A percentile compares a stretch with the other conserved stretches of the same genome.
phyloP scores from a whole-genome alignment of 2,797 vertebrate genomes.

The Apogon talboti region DNA sequence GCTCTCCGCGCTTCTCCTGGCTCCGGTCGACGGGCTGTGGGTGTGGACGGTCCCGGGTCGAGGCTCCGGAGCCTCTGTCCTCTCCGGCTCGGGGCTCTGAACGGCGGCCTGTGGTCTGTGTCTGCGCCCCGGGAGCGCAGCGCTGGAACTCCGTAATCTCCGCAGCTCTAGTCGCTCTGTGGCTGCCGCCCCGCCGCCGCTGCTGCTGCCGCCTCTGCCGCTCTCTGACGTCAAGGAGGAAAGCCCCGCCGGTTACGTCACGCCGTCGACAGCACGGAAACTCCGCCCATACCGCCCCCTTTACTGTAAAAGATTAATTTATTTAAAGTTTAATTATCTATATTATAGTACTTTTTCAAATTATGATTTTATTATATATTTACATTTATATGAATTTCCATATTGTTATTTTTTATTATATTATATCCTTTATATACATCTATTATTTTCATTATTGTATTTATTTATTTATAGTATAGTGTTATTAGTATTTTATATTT shows the following conservation, averaged over 20 bases:
- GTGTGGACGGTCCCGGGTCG: neutral
- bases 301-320: no score
- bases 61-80: neutral
- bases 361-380: no score
- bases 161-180: slow-evolving; percentile 38
- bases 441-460: no score
- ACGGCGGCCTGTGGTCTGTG: slow-evolving; percentile 34
- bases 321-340: no score
- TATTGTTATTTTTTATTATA: no score
- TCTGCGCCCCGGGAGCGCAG: slow-evolving; percentile 16
- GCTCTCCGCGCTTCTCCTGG: neutral
- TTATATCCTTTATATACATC: no score
- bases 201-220: slow-evolving; percentile 38
- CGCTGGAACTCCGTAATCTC: slow-evolving; percentile 42
- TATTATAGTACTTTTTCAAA: no score
- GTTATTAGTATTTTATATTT: no score
- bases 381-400: no score
- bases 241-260: slow-evolving; percentile 79
- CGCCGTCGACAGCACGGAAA: slow-evolving; percentile 49
- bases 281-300: slow-evolving; percentile 55
- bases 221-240: slow-evolving; percentile 80
- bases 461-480: no score
- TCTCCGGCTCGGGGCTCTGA: slow-evolving; percentile 2
- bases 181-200: slow-evolving; percentile 8
- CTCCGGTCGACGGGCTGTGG: neutral